Conservation (phyloP, 2,797 vertebrate species). For the Notamacropus eugenii region DNA sequence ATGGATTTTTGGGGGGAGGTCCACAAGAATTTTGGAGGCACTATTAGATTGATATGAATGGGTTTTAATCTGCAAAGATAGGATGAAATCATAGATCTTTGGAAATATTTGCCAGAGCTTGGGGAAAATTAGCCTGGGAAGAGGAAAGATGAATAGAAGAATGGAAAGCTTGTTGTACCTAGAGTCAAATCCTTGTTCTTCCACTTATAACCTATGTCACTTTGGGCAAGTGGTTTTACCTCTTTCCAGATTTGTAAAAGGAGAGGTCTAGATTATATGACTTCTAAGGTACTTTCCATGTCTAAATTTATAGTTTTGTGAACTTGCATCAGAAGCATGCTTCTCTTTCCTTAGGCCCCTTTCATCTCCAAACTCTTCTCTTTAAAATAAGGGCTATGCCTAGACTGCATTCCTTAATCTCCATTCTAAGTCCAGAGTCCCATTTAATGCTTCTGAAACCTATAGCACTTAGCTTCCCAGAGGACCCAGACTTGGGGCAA, state of each 20-base stretch:
- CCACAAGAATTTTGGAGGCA: background rate
- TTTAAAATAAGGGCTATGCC: background rate
- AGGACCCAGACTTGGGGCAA: background rate
- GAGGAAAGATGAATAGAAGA: background rate
- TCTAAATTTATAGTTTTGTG: background rate
- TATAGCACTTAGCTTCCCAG: background rate
- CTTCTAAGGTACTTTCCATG: background rate
- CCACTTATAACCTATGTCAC: background rate
- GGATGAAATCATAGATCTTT: background rate
- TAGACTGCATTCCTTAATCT: background rate
- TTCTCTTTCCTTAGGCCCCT: background rate
- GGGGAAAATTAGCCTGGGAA: background rate
- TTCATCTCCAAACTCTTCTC: background rate
- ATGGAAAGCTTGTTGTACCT: background rate
- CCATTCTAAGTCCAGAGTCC: background rate
- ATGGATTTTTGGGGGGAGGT: background rate
- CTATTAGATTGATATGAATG: background rate
- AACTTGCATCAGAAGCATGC: background rate
- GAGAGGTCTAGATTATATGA: background rate
- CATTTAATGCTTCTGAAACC: background rate
- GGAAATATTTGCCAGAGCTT: background rate
- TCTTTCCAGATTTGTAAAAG: background rate
- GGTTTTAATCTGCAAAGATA: background rate
- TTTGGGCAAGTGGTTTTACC: background rate
- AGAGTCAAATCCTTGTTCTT: background rate